Evolutionary conservation across 2,888 invertebrate genomes (phyloP).

Genomic region (Cryptus viduatorius): DNA sequence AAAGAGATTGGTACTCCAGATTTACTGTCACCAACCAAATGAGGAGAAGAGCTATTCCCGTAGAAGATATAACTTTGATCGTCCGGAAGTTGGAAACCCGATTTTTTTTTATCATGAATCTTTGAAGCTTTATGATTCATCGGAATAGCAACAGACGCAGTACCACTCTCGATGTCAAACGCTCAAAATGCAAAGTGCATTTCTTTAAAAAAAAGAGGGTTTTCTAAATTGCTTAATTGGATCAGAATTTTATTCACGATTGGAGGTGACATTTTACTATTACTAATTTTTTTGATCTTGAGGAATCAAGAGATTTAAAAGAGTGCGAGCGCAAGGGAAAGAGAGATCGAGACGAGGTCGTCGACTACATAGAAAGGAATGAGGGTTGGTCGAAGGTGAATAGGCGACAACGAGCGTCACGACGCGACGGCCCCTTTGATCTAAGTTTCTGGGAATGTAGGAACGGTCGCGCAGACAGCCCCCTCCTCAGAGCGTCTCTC

Average conservation of each 20-base stretch:
- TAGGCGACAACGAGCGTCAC: conserved; percentile 48
- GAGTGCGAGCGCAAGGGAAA: conserved; percentile 1
- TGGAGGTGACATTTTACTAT: too few relatives aligned
- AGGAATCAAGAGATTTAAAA: background rate
- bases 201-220: too few relatives aligned
- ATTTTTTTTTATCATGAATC: background rate
- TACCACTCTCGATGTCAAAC: too few relatives aligned
- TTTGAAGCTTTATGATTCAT: conserved; percentile 7
- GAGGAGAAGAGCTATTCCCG: background rate
- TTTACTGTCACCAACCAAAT: background rate
- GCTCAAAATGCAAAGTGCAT: too few relatives aligned
- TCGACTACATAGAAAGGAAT: conserved; percentile 44
- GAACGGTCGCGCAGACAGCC: conserved; percentile 73
- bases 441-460: conserved; percentile 80
- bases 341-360: conserved; percentile 34
- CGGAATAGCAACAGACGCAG: too few relatives aligned
- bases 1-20: background rate
- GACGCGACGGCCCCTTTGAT: conserved; percentile 76
- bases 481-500: conserved; percentile 33
- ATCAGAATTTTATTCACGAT: too few relatives aligned
- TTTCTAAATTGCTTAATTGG: too few relatives aligned
- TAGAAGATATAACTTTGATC: background rate
- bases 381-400: conserved; percentile 57
- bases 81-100: conserved; percentile 35
- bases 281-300: too few relatives aligned